These are phyloP conservation scores for Drosophila niveifrons DNA, from an alignment of 2,888 invertebrate species.

Conservation along the genomic window DNA sequence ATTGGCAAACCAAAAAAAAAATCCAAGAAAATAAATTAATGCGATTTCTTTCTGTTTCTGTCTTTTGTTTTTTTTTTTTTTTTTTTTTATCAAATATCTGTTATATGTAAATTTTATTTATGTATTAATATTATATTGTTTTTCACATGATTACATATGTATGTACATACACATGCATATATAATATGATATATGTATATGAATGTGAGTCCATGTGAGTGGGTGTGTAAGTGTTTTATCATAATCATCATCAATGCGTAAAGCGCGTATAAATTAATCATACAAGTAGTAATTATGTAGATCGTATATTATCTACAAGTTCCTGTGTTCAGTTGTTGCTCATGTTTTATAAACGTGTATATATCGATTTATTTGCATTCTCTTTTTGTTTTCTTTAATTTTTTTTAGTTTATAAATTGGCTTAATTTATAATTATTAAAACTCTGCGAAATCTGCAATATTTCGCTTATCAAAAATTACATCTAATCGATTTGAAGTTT, in stretches of 20 bases:
- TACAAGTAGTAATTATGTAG: constrained; percentile 60
- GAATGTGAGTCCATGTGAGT: constrained; percentile 14
- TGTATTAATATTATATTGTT: constrained; percentile 49
- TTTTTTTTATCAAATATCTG: constrained; percentile 56
- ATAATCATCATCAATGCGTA: constrained; percentile 54
- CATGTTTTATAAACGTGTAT: constrained; percentile 60
- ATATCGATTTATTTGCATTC: constrained; percentile 28
- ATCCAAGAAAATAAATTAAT: neutral
- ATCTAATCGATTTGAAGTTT: constrained; percentile 45
- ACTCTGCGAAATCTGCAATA: constrained; percentile 58
- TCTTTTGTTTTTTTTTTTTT: neutral
- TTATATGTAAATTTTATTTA: constrained; percentile 66
- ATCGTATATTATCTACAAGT: constrained; percentile 75
- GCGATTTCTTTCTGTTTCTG: neutral
- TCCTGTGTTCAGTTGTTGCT: constrained; percentile 65
- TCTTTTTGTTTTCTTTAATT: constrained; percentile 23
- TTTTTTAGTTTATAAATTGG: constrained; percentile 51
- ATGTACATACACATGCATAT: constrained; percentile 54
- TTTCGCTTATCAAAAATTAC: constrained; percentile 71
- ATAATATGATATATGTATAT: constrained; percentile 44
- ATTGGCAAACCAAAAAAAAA: no score
- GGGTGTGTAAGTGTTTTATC: constrained; percentile 7
- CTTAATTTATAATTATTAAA: constrained; percentile 66
- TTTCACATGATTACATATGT: constrained; percentile 49
- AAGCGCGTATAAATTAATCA: constrained; percentile 75